Percentiles rank a stretch among this genome's conserved stretches.
Evolutionary conservation across 2,888 invertebrate species (phyloP).

Genomic region (Lasioglossum marginatum): DNA sequence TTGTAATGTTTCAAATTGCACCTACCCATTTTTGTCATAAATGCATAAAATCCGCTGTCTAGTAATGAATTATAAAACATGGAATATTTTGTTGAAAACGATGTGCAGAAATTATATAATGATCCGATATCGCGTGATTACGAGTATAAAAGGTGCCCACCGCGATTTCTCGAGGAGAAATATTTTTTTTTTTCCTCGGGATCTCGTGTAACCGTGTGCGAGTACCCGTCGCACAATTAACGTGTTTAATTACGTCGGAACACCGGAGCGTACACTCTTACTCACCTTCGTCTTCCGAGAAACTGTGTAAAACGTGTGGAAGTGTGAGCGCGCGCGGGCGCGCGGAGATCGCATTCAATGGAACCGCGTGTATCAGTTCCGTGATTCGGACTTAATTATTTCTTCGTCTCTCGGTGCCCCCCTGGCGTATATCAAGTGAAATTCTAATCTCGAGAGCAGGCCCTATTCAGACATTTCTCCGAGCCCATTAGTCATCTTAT

Average conservation of each 20-base stretch:
- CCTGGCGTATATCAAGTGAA: neutral
- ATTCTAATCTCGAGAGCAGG: slow-evolving; percentile 11
- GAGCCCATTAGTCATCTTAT: slow-evolving; percentile 22
- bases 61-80: neutral
- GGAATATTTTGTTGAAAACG: neutral
- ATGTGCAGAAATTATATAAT: neutral
- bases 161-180: neutral
- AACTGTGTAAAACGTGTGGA: slow-evolving; percentile 9
- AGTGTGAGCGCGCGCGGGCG: neutral
- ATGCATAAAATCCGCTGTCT: too few relatives aligned
- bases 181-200: neutral
- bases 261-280: neutral
- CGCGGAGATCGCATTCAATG: slow-evolving; percentile 8
- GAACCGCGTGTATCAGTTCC: slow-evolving; percentile 11
- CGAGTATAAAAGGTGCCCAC: neutral
- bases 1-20: too few relatives aligned
- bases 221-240: slow-evolving; percentile 3
- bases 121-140: neutral
- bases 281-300: neutral
- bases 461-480: slow-evolving; percentile 35
- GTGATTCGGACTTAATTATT: slow-evolving; percentile 10
- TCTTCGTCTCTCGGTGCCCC: neutral
- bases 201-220: neutral
- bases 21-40: too few relatives aligned
- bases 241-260: neutral